Evolutionary conservation across 37 sponge, comb jelly and placozoan genomes (phyloP).

Genomic region (Beroe ovata): DNA sequence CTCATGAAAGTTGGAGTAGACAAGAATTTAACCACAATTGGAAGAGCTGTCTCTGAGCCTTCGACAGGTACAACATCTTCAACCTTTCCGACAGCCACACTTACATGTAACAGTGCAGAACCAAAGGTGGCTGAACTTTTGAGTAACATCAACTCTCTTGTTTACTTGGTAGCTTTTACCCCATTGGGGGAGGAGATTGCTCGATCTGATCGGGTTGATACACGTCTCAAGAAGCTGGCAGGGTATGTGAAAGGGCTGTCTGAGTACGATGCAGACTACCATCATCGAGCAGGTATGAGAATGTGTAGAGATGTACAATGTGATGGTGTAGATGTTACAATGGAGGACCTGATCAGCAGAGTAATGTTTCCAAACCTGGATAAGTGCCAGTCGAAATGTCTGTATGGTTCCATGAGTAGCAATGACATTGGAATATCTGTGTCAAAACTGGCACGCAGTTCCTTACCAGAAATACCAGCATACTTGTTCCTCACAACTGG

Average conservation of each 20-base stretch:
- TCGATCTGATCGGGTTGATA: neutral
- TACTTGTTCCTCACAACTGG: neutral
- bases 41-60: neutral
- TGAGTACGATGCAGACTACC: neutral
- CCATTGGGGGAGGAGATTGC: neutral
- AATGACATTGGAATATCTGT: conserved; percentile 12
- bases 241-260: neutral
- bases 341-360: neutral
- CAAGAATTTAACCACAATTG: neutral
- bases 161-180: neutral
- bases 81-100: neutral
- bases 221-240: neutral
- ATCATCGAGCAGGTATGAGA: neutral
- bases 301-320: neutral
- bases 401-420: neutral
- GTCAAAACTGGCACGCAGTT: neutral
- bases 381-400: neutral
- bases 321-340: neutral
- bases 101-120: neutral
- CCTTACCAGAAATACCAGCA: neutral
- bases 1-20: neutral
- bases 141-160: neutral
- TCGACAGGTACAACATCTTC: neutral
- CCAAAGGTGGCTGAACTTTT: neutral
- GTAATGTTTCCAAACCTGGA: neutral